Conservation (phyloP, 2,888 invertebrate genomes). For the Habroteleia sp. region DNA sequence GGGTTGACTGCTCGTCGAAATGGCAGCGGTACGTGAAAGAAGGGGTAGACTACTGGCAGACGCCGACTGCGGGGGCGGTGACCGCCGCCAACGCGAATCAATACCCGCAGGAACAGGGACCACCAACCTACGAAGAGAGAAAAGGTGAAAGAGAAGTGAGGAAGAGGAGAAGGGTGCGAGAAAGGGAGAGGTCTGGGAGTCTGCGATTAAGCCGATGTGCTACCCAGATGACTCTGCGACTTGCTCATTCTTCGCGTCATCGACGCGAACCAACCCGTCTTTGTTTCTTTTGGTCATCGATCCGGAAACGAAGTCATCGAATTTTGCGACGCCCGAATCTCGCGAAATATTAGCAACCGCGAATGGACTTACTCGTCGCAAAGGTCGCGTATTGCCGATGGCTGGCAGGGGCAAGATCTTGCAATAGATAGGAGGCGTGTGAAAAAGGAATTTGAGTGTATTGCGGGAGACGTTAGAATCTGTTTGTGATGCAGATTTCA, state of each 20-base stretch:
- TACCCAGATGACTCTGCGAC: conserved; percentile 48
- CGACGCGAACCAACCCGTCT: not conserved
- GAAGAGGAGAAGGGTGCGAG: conserved; percentile 61
- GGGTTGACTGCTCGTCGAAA: conserved; percentile 75
- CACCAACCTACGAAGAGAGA: conserved; percentile 73
- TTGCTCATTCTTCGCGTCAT: conserved; percentile 26
- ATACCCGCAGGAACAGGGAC: conserved; percentile 82
- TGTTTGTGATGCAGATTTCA: conserved; percentile 23
- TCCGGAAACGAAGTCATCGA: too few species aligned
- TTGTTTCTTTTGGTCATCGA: not conserved
- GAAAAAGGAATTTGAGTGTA: conserved; percentile 17
- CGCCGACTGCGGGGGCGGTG: conserved; percentile 80
- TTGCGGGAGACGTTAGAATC: conserved; percentile 12
- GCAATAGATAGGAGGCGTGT: too few species aligned
- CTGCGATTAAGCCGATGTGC: conserved; percentile 57
- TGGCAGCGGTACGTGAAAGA: conserved; percentile 69
- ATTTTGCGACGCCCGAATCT: too few species aligned
- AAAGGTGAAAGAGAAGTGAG: conserved; percentile 65
- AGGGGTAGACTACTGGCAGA: conserved; percentile 80
- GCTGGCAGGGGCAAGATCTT: too few species aligned
- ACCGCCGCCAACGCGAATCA: conserved; percentile 81
- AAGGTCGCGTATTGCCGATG: too few species aligned
- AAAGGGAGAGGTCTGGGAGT: conserved; percentile 58
- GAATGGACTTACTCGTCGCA: too few species aligned
- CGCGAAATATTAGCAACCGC: too few species aligned